Evolutionary conservation across 1,140 invertebrate genomes (phyloP).

Genomic region (Popillia japonica): DNA sequence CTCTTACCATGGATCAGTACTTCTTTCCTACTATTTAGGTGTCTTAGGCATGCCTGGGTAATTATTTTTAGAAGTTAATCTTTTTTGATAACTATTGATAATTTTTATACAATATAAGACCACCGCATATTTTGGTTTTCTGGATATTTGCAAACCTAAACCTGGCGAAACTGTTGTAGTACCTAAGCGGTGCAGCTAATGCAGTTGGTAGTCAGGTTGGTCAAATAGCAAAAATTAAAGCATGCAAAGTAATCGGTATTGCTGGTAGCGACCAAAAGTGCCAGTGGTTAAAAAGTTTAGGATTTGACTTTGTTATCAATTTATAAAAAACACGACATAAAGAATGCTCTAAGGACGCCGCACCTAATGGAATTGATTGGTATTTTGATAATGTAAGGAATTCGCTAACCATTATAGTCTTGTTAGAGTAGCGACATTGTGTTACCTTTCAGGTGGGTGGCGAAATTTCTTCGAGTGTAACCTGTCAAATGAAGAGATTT

Average conservation of each 20-base stretch:
- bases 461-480: conserved; percentile 52
- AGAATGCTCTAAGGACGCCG: conserved; percentile 65
- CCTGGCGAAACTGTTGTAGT: conserved; percentile 73
- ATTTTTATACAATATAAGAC: conserved; percentile 61
- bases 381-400: conserved; percentile 75
- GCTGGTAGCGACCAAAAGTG: conserved; percentile 74
- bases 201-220: conserved; percentile 73
- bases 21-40: conserved; percentile 63
- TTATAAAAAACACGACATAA: conserved; percentile 70
- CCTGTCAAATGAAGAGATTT: conserved; percentile 56
- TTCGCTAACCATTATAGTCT: background rate
- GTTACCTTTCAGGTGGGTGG: conserved; percentile 55
- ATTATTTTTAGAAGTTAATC: too few species aligned
- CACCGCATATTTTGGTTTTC: conserved; percentile 76
- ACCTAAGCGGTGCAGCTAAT: conserved; percentile 69
- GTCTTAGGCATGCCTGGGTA: conserved; percentile 67
- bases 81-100: background rate
- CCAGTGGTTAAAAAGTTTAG: conserved; percentile 70
- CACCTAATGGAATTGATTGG: conserved; percentile 72
- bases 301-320: conserved; percentile 73
- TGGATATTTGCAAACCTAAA: conserved; percentile 50
- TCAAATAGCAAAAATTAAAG: conserved; percentile 74
- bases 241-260: conserved; percentile 73
- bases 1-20: conserved; percentile 61
- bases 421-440: background rate